phyloP scores from a whole-genome alignment of 2,888 invertebrate species.

The Drosophila quinaria region DNA sequence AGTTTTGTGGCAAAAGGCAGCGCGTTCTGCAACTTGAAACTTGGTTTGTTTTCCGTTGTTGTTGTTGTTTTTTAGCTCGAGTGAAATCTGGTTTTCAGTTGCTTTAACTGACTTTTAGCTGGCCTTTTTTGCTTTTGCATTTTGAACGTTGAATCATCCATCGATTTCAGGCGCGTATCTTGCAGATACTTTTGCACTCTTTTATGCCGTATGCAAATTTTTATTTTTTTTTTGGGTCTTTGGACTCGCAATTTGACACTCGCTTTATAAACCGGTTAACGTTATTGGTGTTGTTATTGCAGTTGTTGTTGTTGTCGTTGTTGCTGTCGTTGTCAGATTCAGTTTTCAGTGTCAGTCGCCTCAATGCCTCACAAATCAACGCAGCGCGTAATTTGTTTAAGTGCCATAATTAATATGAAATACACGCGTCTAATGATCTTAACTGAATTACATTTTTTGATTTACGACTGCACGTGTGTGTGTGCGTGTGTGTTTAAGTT shows the following conservation, averaged over 20 bases:
- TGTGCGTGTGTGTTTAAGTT: slow-evolving; percentile 45
- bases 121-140: slow-evolving; percentile 64
- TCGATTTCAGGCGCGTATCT: slow-evolving; percentile 64
- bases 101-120: slow-evolving; percentile 33
- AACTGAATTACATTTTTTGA: slow-evolving; percentile 58
- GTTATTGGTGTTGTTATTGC: slow-evolving; percentile 3
- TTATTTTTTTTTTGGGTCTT: slow-evolving; percentile 55
- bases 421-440: slow-evolving; percentile 62
- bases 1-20: slow-evolving; percentile 10
- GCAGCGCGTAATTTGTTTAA: slow-evolving; percentile 53
- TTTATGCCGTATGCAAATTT: slow-evolving; percentile 51
- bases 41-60: slow-evolving; percentile 62
- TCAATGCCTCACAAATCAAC: slow-evolving; percentile 28
- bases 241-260: slow-evolving; percentile 56
- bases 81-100: slow-evolving; percentile 72
- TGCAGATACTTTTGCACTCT: slow-evolving; percentile 53
- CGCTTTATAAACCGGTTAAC: slow-evolving; percentile 42
- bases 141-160: slow-evolving; percentile 69
- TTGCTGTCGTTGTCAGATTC: slow-evolving; percentile 5
- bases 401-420: slow-evolving; percentile 69
- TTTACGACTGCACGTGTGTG: slow-evolving; percentile 41
- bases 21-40: slow-evolving; percentile 75
- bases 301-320: slow-evolving; percentile 4
- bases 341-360: slow-evolving; percentile 63
- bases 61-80: slow-evolving; percentile 38